Conservation (phyloP, 1,140 invertebrate genomes). For the Homarus americanus region DNA sequence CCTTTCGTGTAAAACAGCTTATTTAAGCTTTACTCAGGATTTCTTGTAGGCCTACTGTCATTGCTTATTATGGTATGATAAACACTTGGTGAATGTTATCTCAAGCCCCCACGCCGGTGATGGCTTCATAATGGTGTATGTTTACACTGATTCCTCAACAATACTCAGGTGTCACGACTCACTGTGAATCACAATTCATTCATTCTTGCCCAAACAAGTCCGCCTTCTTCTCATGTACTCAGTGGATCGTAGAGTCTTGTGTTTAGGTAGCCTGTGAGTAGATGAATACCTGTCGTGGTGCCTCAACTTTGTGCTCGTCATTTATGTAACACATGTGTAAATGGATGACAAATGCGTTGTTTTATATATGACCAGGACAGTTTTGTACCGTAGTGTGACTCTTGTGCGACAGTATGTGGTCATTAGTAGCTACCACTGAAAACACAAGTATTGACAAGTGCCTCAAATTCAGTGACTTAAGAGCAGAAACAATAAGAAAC, state of each 20-base stretch:
- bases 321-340: neutral
- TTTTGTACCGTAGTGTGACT: neutral
- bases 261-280: slow-evolving; percentile 4
- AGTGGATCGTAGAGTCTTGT: neutral
- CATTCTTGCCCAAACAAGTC: slow-evolving; percentile 45
- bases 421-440: neutral
- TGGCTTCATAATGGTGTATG: slow-evolving; percentile 27
- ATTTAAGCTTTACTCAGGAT: slow-evolving; percentile 35
- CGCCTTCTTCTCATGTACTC: slow-evolving; percentile 31
- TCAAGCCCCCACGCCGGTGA: neutral
- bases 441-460: slow-evolving; percentile 2
- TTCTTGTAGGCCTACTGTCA: slow-evolving; percentile 1
- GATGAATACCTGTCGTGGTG: neutral
- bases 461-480: neutral
- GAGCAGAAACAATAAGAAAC: neutral
- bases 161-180: slow-evolving; percentile 64
- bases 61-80: neutral
- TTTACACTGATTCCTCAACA: slow-evolving; percentile 45
- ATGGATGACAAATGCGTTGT: neutral
- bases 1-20: neutral
- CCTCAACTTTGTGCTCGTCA: neutral
- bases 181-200: slow-evolving; percentile 57
- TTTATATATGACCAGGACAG: neutral
- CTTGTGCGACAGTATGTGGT: neutral
- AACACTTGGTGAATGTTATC: slow-evolving; percentile 2